A percentile compares a stretch with the other conserved stretches of the same genome.
These are phyloP conservation scores for Athalia cordata DNA, from an alignment of 2,888 invertebrate species.

Conservation along the genomic window DNA sequence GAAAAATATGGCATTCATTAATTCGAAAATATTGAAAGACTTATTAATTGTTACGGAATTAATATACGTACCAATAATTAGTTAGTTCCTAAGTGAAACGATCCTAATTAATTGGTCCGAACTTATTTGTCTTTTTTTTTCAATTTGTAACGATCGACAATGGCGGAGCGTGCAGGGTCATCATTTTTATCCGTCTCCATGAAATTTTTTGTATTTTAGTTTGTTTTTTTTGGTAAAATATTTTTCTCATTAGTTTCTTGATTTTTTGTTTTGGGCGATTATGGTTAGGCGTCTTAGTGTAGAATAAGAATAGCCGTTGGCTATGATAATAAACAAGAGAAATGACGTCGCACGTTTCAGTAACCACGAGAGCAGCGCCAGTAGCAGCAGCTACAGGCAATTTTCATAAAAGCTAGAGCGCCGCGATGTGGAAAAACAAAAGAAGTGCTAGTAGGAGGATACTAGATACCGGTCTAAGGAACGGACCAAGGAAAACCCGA, in stretches of 20 bases:
- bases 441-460: background rate
- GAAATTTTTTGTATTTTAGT: background rate
- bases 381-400: conserved; percentile 41
- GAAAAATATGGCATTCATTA: background rate
- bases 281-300: conserved; percentile 1
- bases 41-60: too few relatives aligned
- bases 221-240: background rate
- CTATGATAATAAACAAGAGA: conserved; percentile 42
- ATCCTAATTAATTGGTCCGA: too few relatives aligned
- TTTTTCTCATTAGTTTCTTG: background rate
- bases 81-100: too few relatives aligned
- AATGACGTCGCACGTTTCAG: conserved; percentile 37
- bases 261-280: conserved; percentile 12
- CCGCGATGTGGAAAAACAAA: conserved; percentile 7
- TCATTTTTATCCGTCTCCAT: too few relatives aligned
- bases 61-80: too few relatives aligned
- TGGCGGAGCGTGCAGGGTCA: too few relatives aligned
- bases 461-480: conserved; percentile 16
- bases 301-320: background rate
- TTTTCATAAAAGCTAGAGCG: conserved; percentile 47
- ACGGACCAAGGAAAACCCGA: background rate
- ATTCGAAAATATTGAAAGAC: too few relatives aligned
- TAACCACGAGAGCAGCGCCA: background rate
- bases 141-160: too few relatives aligned
- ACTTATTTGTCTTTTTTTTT: too few relatives aligned